Evolutionary conservation across 1,140 invertebrate species (phyloP).

Genomic region (Tetragnatha versicolor): DNA sequence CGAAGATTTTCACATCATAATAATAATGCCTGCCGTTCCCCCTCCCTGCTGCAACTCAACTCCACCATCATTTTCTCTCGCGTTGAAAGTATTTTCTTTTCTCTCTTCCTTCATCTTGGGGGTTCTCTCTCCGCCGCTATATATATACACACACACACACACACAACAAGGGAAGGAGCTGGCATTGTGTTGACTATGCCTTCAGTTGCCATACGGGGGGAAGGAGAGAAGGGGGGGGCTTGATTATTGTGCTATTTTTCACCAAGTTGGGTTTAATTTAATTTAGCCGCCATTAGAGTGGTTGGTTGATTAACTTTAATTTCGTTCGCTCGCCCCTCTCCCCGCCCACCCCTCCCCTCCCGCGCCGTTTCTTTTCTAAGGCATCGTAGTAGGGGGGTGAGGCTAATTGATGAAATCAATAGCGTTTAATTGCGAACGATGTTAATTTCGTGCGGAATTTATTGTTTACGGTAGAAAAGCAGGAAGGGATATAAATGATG

Average conservation of each 20-base stretch:
- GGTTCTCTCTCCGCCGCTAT: conserved; percentile 1
- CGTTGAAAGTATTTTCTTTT: conserved; percentile 49
- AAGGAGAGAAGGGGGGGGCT: background rate
- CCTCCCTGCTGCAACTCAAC: background rate
- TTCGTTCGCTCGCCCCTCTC: conserved; percentile 35
- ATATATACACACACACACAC: too few species aligned
- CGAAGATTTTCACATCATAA: conserved; percentile 53
- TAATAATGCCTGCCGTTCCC: conserved; percentile 42
- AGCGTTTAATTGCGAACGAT: conserved; percentile 56
- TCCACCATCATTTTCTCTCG: too few species aligned
- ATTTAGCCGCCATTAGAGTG: conserved; percentile 55
- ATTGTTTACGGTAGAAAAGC: conserved; percentile 52
- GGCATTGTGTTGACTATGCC: conserved; percentile 54
- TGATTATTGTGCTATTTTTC: conserved; percentile 56
- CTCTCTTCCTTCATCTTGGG: conserved; percentile 28
- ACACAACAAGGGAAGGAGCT: background rate
- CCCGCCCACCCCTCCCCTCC: background rate
- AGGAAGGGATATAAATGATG: conserved; percentile 53
- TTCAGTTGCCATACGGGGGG: conserved; percentile 8
- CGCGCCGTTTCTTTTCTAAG: conserved; percentile 40
- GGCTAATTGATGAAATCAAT: conserved; percentile 56
- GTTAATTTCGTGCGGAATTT: conserved; percentile 56
- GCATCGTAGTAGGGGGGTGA: conserved; percentile 47
- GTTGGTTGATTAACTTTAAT: conserved; percentile 56
- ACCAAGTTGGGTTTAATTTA: conserved; percentile 55